Evolutionary conservation across 2,113 vertebrate species (phyloP).

Genomic region (Petaurus breviceps): DNA sequence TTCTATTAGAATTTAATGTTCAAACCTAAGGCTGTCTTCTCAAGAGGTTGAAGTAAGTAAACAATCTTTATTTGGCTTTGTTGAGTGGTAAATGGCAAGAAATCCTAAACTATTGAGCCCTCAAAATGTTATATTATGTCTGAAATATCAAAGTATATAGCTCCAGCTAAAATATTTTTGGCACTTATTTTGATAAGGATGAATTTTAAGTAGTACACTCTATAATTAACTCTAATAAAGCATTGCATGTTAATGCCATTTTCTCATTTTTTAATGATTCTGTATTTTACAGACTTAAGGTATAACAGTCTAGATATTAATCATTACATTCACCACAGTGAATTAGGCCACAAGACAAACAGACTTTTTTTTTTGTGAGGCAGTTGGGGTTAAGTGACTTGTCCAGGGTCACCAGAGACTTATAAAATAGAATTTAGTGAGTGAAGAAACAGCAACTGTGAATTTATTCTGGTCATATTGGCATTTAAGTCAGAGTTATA

Average conservation of each 20-base stretch:
- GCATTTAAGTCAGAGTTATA: not conserved
- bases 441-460: not conserved
- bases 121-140: conserved; percentile 66
- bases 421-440: not conserved
- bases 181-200: conserved; percentile 64
- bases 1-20: conserved; percentile 54
- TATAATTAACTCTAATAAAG: conserved; percentile 51
- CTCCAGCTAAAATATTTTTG: conserved; percentile 70
- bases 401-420: too few species aligned
- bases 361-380: not conserved
- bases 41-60: conserved; percentile 52
- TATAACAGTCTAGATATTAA: conserved; percentile 42
- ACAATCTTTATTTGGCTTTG: conserved; percentile 29
- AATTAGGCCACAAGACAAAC: not conserved
- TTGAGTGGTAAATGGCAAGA: conserved; percentile 64
- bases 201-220: conserved; percentile 56
- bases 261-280: not conserved
- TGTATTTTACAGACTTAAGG: conserved; percentile 29
- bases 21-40: conserved; percentile 19
- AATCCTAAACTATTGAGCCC: conserved; percentile 62
- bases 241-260: not conserved
- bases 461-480: not conserved
- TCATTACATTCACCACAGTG: not conserved
- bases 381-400: too few species aligned
- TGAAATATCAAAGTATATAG: conserved; percentile 62